Conservation (phyloP, 2,888 invertebrate species). For the Drosophila helvetica region DNA sequence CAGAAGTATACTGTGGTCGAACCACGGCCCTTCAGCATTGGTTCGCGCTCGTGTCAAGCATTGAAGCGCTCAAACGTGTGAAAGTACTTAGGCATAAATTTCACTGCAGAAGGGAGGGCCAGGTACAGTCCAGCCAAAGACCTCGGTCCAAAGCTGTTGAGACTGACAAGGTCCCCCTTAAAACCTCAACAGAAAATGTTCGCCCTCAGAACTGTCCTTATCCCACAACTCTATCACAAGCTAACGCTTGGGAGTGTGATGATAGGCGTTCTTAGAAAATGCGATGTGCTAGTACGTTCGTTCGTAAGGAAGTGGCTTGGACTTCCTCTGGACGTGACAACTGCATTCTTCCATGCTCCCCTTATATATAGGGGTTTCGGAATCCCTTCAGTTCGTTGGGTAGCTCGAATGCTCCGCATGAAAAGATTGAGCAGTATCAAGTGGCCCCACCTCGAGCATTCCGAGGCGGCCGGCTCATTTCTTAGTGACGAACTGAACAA, state of each 20-base stretch:
- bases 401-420: too few species aligned
- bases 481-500: too few species aligned
- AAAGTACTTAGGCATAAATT: too few species aligned
- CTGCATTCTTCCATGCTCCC: constrained; percentile 14
- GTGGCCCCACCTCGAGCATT: too few species aligned
- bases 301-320: neutral
- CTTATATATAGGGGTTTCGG: constrained; percentile 2
- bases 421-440: too few species aligned
- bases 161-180: neutral
- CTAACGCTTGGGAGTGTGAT: constrained; percentile 13
- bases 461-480: too few species aligned
- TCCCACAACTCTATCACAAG: constrained; percentile 20
- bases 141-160: constrained; percentile 1
- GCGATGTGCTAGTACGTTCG: neutral
- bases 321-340: neutral
- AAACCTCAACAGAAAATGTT: constrained; percentile 12
- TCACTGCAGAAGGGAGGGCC: too few species aligned
- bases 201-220: constrained; percentile 8
- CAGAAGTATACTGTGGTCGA: constrained; percentile 2
- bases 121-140: constrained; percentile 4
- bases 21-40: neutral
- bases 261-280: neutral
- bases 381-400: neutral
- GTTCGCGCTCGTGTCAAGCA: too few species aligned
- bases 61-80: too few species aligned